These are phyloP conservation scores for Catostomus latipinnis DNA, from an alignment of 2,797 vertebrate species.

Conservation along the genomic window DNA sequence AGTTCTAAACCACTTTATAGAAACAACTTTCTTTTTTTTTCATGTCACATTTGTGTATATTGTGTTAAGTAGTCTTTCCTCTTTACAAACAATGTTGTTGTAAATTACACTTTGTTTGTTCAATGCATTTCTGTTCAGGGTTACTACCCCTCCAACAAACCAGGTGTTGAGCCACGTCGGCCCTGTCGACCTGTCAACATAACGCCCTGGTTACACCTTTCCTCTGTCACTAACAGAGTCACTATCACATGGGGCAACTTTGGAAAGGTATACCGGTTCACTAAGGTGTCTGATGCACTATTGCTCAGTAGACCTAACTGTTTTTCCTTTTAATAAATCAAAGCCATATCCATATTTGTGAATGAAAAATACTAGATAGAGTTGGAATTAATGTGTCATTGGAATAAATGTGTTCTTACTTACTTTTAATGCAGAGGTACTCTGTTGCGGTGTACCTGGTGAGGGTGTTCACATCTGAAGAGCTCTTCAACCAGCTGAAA, in stretches of 20 bases:
- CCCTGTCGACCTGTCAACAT: slow-evolving; percentile 98
- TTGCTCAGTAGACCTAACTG: too few species aligned
- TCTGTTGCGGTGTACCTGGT: slow-evolving; percentile 95
- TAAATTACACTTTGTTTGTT: background rate
- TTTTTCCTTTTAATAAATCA: background rate
- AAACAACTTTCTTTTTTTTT: background rate
- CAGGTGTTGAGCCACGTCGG: slow-evolving; percentile 95
- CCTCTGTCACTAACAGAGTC: slow-evolving; percentile 91
- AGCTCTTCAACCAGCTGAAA: slow-evolving; percentile 94
- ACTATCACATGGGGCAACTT: slow-evolving; percentile 98
- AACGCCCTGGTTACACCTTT: slow-evolving; percentile 96
- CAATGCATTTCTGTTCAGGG: slow-evolving; percentile 76
- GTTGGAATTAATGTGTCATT: too few species aligned
- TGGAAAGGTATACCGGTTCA: slow-evolving; percentile 85
- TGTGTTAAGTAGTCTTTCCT: background rate
- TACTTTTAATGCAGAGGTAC: slow-evolving; percentile 82
- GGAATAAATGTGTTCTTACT: slow-evolving; percentile 17
- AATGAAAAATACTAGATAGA: background rate
- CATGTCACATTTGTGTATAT: background rate
- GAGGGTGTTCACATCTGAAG: slow-evolving; percentile 91
- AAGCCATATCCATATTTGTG: background rate
- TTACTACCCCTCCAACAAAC: slow-evolving; percentile 98
- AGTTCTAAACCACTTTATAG: background rate
- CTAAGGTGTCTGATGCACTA: background rate
- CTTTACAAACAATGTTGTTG: slow-evolving; percentile 35